Evolutionary conservation across 2,888 invertebrate species (phyloP).

Genomic region (Apotomis betuletana): DNA sequence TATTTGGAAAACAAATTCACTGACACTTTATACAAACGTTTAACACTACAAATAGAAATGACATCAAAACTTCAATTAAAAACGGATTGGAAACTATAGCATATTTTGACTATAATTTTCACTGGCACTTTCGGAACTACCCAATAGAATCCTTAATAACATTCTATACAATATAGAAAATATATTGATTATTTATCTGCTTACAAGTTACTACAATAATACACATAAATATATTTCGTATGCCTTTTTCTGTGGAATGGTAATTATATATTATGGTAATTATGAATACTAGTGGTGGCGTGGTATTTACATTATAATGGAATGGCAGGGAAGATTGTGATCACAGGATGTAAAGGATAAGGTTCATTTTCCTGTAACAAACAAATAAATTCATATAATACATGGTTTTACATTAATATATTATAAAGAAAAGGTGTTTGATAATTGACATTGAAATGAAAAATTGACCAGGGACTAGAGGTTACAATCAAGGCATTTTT

Average conservation of each 20-base stretch:
- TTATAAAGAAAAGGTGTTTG: too few relatives aligned
- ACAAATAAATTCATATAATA: neutral
- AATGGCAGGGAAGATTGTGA: constrained; percentile 38
- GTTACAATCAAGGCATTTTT: too few relatives aligned
- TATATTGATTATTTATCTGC: constrained; percentile 30
- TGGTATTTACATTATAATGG: constrained; percentile 37
- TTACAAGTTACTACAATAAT: constrained; percentile 36
- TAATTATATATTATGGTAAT: neutral
- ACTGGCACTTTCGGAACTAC: constrained; percentile 18
- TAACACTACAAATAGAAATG: neutral
- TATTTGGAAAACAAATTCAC: neutral
- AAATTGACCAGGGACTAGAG: too few relatives aligned
- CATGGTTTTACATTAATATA: too few relatives aligned
- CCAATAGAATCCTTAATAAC: neutral
- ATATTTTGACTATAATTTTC: neutral
- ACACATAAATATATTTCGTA: constrained; percentile 23
- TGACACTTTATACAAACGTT: neutral
- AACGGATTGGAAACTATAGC: constrained; percentile 1
- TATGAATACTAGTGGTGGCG: neutral
- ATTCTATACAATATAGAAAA: constrained; percentile 24
- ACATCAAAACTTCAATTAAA: neutral
- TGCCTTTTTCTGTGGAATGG: constrained; percentile 35
- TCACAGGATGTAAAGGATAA: constrained; percentile 32
- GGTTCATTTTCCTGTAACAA: constrained; percentile 42
- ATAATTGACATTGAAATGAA: too few relatives aligned